Percentiles rank a stretch among this genome's conserved stretches.
Conservation (phyloP, 2,113 vertebrate species). For the human region GRCh38 chr11:3870001-3870500, state of each 20-base stretch:
- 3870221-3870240: neutral
- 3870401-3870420: neutral
- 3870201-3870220: neutral
- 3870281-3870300: conserved; percentile 45
- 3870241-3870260: conserved; percentile 42
- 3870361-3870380: neutral
- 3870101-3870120: conserved; percentile 9
- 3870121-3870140: neutral
- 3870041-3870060: neutral
- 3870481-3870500: neutral
- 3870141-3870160: conserved; percentile 50
- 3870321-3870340: neutral
- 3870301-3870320: neutral
- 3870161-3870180: neutral
- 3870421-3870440: neutral
- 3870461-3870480: neutral
- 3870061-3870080: neutral
- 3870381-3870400: conserved; percentile 14
- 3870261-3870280: conserved; percentile 24
- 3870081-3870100: neutral
- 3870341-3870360: conserved; percentile 24
- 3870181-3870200: neutral
- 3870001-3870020: neutral
- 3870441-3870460: neutral
- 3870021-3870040: neutral